These are phyloP conservation scores for Nasonia vitripennis DNA, from an alignment of 1,140 invertebrate species.

Conservation along the genomic window DNA sequence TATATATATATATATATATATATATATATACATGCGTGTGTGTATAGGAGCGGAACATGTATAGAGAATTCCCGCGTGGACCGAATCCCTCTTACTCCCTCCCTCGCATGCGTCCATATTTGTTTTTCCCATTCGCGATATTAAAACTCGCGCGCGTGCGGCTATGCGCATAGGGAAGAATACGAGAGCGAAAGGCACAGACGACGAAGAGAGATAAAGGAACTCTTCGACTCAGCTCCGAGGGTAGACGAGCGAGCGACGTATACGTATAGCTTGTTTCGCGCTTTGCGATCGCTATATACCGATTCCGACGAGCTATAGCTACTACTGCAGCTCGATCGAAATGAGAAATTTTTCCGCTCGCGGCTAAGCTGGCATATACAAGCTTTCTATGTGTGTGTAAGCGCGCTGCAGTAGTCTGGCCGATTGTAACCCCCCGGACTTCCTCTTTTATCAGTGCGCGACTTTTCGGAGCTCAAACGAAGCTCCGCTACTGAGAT, in stretches of 20 bases:
- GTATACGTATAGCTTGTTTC: not conserved
- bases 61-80: slow-evolving; percentile 40
- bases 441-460: not conserved
- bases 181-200: not conserved
- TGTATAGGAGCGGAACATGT: not conserved
- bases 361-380: not conserved
- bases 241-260: not conserved
- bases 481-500: no score
- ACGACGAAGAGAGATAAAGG: not conserved
- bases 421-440: not conserved
- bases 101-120: slow-evolving; percentile 41
- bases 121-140: slow-evolving; percentile 55
- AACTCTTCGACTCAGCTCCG: not conserved
- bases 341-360: slow-evolving; percentile 31
- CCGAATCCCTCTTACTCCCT: slow-evolving; percentile 40
- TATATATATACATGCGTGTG: slow-evolving; percentile 3
- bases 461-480: not conserved
- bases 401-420: not conserved
- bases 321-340: not conserved
- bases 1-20: no score
- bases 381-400: not conserved
- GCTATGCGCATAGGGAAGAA: not conserved
- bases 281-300: not conserved
- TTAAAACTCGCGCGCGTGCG: slow-evolving; percentile 52
- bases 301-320: not conserved